phyloP scores from a whole-genome alignment of 1,140 invertebrate genomes.

The Aphelenchoides besseyi region DNA sequence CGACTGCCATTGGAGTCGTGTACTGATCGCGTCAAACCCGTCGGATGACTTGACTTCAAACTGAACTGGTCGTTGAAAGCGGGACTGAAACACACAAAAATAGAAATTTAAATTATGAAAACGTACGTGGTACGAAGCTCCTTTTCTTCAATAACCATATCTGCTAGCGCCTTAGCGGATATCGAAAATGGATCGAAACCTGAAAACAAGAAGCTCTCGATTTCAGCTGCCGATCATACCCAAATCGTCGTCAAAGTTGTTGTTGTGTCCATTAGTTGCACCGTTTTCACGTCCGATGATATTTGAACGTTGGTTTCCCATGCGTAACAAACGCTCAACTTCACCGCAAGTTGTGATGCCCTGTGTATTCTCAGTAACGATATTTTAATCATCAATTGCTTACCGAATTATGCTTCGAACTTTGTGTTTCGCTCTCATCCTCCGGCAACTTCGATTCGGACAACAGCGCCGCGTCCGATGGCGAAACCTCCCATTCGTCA shows the following conservation, averaged over 20 bases:
- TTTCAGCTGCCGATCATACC: not conserved
- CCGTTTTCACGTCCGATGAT: slow-evolving; percentile 15
- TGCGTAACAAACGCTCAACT: slow-evolving; percentile 22
- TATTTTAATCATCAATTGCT: slow-evolving; percentile 7
- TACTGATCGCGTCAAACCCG: too few species aligned
- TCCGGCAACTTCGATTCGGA: not conserved
- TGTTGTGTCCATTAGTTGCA: slow-evolving; percentile 26
- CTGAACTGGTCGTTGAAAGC: too few species aligned
- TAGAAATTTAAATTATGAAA: too few species aligned
- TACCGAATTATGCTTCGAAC: not conserved
- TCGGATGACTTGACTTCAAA: too few species aligned
- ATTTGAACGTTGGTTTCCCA: too few species aligned
- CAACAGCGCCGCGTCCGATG: not conserved
- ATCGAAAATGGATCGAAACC: slow-evolving; percentile 55
- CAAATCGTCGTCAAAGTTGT: slow-evolving; percentile 28
- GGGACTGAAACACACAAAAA: too few species aligned
- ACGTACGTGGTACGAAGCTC: too few species aligned
- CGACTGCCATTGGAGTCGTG: slow-evolving; percentile 13
- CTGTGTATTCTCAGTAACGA: slow-evolving; percentile 19
- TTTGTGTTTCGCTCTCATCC: not conserved
- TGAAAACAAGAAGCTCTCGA: slow-evolving; percentile 20
- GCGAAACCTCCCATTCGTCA: not conserved
- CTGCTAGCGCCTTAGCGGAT: slow-evolving; percentile 54
- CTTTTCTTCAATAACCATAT: slow-evolving; percentile 52
- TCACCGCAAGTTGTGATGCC: slow-evolving; percentile 26